These are phyloP conservation scores for Drosophila greeni DNA, from an alignment of 2,888 invertebrate genomes.

Conservation along the genomic window DNA sequence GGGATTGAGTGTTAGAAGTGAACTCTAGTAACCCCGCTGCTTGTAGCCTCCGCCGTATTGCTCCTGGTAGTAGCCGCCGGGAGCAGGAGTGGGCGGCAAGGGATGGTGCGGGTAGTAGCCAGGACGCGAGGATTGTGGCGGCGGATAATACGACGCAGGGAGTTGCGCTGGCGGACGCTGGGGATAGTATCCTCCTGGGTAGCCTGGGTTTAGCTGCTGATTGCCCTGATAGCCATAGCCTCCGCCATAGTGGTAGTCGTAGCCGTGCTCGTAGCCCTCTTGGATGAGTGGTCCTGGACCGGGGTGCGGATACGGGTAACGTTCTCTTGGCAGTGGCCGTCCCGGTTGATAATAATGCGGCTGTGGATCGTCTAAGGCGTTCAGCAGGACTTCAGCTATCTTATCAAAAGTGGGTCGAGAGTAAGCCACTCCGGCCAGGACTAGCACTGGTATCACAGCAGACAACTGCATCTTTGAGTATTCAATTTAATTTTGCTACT, in stretches of 20 bases:
- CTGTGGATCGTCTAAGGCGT: constrained; percentile 22
- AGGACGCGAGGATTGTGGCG: constrained; percentile 19
- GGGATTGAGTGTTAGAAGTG: background rate
- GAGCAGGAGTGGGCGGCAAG: background rate
- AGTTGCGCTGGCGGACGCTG: constrained; percentile 18
- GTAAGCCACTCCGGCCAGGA: constrained; percentile 19
- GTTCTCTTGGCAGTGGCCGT: constrained; percentile 24
- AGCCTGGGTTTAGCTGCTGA: constrained; percentile 16
- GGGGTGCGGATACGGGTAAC: constrained; percentile 4
- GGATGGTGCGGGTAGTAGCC: constrained; percentile 37
- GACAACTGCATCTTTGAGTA: constrained; percentile 45
- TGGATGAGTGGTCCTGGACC: constrained; percentile 51
- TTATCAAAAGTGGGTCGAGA: constrained; percentile 65
- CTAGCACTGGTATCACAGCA: constrained; percentile 25
- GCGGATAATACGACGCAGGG: constrained; percentile 40
- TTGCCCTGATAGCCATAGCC: constrained; percentile 42
- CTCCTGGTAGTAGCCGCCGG: constrained; percentile 20
- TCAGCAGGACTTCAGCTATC: constrained; percentile 57
- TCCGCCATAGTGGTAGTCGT: constrained; percentile 64
- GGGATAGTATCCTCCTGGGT: constrained; percentile 41
- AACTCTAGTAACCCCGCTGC: constrained; percentile 48
- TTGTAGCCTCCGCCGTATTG: constrained; percentile 40
- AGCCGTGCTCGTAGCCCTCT: constrained; percentile 65
- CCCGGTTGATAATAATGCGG: constrained; percentile 22
- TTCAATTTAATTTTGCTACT: constrained; percentile 12